These are phyloP conservation scores for Heterocephalus glaber DNA, from an alignment of 2,113 vertebrate genomes.

Conservation along the genomic window DNA sequence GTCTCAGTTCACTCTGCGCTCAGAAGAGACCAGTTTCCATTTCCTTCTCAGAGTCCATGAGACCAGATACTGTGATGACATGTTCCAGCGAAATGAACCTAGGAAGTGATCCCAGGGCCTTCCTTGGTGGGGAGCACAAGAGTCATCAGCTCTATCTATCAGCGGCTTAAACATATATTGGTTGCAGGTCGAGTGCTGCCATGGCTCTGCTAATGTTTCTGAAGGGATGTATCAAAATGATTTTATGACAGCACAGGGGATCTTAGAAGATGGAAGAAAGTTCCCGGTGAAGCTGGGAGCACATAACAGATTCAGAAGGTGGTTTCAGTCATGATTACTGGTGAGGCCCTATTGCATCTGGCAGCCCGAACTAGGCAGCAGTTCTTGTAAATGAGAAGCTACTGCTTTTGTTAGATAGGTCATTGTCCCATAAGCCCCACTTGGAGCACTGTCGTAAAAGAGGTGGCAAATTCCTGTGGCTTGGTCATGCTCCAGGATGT, in stretches of 20 bases:
- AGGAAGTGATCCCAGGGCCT: neutral
- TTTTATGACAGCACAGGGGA: neutral
- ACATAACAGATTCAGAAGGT: neutral
- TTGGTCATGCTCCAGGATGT: conserved; percentile 92
- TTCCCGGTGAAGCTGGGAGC: neutral
- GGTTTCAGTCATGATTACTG: neutral
- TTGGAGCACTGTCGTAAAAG: conserved; percentile 98
- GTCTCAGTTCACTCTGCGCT: conserved; percentile 59
- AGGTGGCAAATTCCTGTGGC: conserved; percentile 95
- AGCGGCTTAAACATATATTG: neutral
- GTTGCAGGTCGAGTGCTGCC: neutral
- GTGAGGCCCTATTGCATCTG: conserved; percentile 88
- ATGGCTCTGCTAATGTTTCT: neutral
- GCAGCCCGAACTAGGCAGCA: conserved; percentile 94
- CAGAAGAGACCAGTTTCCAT: conserved; percentile 49
- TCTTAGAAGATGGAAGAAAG: neutral
- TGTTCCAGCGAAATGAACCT: conserved; percentile 1
- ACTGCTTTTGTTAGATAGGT: conserved; percentile 97
- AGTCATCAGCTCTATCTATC: neutral
- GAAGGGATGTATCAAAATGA: neutral
- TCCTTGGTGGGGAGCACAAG: neutral
- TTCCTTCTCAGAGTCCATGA: conserved; percentile 44
- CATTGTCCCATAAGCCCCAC: conserved; percentile 97
- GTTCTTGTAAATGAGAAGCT: conserved; percentile 92
- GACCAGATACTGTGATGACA: conserved; percentile 55